Evolutionary conservation across 2,113 vertebrate genomes (phyloP).

Genomic region (Neofelis nebulosa): DNA sequence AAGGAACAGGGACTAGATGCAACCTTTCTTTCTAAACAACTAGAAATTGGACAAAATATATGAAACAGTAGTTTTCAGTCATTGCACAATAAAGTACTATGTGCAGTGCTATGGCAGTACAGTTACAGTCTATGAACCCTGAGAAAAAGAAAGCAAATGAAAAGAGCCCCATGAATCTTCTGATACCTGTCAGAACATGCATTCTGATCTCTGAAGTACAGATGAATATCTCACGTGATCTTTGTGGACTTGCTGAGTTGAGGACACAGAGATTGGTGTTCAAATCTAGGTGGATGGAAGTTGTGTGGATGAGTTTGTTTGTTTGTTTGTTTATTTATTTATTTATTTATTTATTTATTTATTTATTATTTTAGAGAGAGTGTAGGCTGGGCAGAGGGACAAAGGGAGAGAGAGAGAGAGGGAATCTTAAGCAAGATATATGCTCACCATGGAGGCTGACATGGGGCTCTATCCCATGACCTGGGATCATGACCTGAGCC

Average conservation of each 20-base stretch:
- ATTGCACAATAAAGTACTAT: background rate
- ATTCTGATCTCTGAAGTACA: background rate
- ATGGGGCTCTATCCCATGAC: too few species aligned
- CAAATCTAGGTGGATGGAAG: background rate
- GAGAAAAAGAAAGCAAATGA: background rate
- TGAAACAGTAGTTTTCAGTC: background rate
- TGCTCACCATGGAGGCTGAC: too few species aligned
- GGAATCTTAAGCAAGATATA: too few species aligned
- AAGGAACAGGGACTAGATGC: background rate
- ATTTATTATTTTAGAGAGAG: too few species aligned
- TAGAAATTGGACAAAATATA: background rate
- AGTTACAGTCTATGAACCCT: background rate
- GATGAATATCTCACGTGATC: background rate
- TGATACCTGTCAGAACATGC: background rate
- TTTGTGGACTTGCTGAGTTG: background rate
- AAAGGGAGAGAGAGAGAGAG: too few species aligned
- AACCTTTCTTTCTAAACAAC: background rate
- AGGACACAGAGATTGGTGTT: background rate
- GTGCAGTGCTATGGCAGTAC: too few species aligned
- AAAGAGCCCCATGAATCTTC: background rate
- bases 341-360: too few species aligned
- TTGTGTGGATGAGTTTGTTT: background rate
- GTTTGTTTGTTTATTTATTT: too few species aligned
- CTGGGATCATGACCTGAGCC: too few species aligned
- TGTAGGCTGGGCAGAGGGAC: too few species aligned